Base-by-base conservation (phyloP, 1,140 invertebrate species). In the Hestina assimilis region DNA sequence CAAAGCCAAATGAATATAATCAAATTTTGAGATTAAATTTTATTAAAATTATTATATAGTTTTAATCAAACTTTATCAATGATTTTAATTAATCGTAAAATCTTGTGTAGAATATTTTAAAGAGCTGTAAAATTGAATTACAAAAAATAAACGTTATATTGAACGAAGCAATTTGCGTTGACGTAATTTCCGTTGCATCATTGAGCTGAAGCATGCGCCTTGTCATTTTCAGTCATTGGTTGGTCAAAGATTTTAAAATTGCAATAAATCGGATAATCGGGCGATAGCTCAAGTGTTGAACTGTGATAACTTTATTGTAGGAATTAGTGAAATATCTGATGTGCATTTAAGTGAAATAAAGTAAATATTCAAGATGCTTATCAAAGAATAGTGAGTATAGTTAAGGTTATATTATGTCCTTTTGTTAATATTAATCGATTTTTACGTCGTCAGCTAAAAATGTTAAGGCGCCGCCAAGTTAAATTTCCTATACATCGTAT, bases 151-250 rank as follows among this genome's bases (percentile, higher is more conserved):
- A 19, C 1, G n/a, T 59, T 48, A 53, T 56, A 35, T 48, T 63
- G 66, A 81, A 78, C 72, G 73, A 58, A 41, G 9, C 58, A 19
- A 26, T 43, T 66, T 61, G 29, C 61, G 59, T 84, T 87, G 81
- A 85, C 81, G 84, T 83, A 85, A 87, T 75, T 77, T 87, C 84
- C 84, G 82, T 82, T 87, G 80, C 78, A 84, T 83, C 81, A 83
- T 73, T 59, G 47, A 63, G 68, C 54, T 73, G 79, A 85, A 83
- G 84, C 84, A 87, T 87, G 84, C 84, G 84, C 84, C 80, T 83
- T 87, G 84, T 87, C 82, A 87, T 83, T 83, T 83, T 84, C 68
- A 67, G 65, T 75, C 79, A 79, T 83, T 85, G 80, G 76, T 73
- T 73, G 75, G 70, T 79, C 81, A 83, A 79, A 84, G 81, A 84